phyloP scores from a whole-genome alignment of 2,797 vertebrate genomes.

The Coranthus polyacanthus region DNA sequence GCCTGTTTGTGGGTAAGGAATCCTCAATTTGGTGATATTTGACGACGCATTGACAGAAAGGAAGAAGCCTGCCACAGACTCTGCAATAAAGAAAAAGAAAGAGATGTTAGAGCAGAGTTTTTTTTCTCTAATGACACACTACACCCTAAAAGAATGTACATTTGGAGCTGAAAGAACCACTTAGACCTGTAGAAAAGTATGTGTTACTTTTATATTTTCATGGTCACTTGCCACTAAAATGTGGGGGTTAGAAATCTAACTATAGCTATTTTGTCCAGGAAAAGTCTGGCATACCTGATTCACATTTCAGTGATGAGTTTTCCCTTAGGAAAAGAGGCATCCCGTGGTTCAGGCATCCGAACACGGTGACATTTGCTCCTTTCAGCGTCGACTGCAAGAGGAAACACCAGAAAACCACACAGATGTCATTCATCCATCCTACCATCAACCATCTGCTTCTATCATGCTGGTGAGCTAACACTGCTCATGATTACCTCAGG shows the following conservation, averaged over 20 bases:
- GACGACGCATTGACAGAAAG: constrained; percentile 89
- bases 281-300: constrained; percentile 87
- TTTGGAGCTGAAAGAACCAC: not conserved
- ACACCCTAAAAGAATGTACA: not conserved
- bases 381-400: constrained; percentile 86
- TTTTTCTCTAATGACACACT: not conserved
- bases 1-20: constrained; percentile 96
- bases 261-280: not conserved
- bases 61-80: constrained; percentile 90
- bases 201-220: not conserved
- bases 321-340: constrained; percentile 91
- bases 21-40: constrained; percentile 91
- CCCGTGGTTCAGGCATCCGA: constrained; percentile 95
- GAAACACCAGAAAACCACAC: constrained; percentile 13
- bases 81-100: constrained; percentile 72
- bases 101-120: not conserved
- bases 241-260: not conserved
- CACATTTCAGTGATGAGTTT: constrained; percentile 90
- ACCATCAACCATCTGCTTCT: constrained; percentile 66
- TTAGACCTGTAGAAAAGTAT: not conserved
- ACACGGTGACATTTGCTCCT: constrained; percentile 94
- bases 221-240: not conserved
- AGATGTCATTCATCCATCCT: constrained; percentile 43
- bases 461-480: constrained; percentile 30
- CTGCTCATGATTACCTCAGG: constrained; percentile 51